phyloP scores from a whole-genome alignment of 2,113 vertebrate genomes.

The Calidris pugnax region DNA sequence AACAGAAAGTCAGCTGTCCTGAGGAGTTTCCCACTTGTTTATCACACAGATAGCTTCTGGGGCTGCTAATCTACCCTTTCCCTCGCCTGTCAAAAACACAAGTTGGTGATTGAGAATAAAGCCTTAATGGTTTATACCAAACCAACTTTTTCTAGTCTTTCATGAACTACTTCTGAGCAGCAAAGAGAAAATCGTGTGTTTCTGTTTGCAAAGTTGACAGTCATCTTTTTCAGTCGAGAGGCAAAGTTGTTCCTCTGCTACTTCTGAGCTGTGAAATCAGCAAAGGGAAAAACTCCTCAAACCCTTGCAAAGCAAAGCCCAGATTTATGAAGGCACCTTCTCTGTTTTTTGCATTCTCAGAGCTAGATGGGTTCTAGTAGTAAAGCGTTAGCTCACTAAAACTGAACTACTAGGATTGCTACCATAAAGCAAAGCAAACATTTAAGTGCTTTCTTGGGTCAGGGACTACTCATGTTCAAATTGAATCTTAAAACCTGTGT shows the following conservation, averaged over 20 bases:
- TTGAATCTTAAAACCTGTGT: background rate
- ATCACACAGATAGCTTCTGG: background rate
- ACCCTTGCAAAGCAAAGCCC: background rate
- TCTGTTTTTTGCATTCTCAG: background rate
- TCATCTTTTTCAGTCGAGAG: background rate
- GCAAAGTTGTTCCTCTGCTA: background rate
- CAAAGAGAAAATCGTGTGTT: background rate
- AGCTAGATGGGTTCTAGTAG: background rate
- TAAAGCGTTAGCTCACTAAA: background rate
- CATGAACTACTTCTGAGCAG: background rate
- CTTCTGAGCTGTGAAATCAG: background rate
- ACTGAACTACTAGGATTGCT: background rate
- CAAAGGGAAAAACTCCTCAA: background rate
- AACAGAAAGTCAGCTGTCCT: background rate
- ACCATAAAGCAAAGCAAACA: background rate
- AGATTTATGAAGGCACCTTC: background rate
- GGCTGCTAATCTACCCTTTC: background rate
- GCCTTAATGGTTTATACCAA: background rate
- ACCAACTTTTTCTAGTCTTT: background rate
- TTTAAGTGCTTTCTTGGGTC: background rate
- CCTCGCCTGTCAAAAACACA: background rate
- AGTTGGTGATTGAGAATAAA: background rate
- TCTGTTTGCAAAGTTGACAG: background rate
- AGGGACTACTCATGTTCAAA: background rate
- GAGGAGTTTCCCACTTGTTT: constrained; percentile 31